A percentile compares a stretch with the other conserved stretches of the same genome.
Conservation (phyloP, 2,888 invertebrate species). For the Drosophila neutralis region DNA sequence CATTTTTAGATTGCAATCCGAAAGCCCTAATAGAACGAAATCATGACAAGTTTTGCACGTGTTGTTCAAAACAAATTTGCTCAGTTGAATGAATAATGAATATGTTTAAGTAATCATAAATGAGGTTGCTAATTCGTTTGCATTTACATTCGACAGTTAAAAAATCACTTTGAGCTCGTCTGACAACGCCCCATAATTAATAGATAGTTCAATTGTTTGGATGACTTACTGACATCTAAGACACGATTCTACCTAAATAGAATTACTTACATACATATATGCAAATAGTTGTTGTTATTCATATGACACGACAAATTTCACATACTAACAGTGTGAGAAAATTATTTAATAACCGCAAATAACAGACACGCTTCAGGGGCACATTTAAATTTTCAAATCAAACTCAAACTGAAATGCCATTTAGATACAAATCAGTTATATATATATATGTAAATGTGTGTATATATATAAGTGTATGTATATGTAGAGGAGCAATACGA, state of each 20-base stretch:
- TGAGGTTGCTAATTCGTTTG: conserved; percentile 46
- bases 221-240: conserved; percentile 66
- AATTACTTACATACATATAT: conserved; percentile 12
- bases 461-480: neutral
- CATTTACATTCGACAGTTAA: conserved; percentile 6
- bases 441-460: neutral
- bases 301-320: conserved; percentile 25
- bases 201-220: conserved; percentile 56
- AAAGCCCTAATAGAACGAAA: neutral
- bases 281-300: conserved; percentile 20
- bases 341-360: conserved; percentile 66
- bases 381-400: conserved; percentile 47
- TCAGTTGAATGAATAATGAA: neutral
- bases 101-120: conserved; percentile 13
- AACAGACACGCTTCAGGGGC: conserved; percentile 54
- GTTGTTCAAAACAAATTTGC: neutral
- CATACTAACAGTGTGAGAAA: conserved; percentile 64
- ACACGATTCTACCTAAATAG: conserved; percentile 55
- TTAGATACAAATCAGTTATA: conserved; percentile 35
- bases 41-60: conserved; percentile 9
- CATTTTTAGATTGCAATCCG: neutral
- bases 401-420: conserved; percentile 51
- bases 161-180: conserved; percentile 20
- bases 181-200: conserved; percentile 59
- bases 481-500: conserved; percentile 16